Evolutionary conservation across 2,888 invertebrate species (phyloP).

Genomic region (Argyresthia goedartella): DNA sequence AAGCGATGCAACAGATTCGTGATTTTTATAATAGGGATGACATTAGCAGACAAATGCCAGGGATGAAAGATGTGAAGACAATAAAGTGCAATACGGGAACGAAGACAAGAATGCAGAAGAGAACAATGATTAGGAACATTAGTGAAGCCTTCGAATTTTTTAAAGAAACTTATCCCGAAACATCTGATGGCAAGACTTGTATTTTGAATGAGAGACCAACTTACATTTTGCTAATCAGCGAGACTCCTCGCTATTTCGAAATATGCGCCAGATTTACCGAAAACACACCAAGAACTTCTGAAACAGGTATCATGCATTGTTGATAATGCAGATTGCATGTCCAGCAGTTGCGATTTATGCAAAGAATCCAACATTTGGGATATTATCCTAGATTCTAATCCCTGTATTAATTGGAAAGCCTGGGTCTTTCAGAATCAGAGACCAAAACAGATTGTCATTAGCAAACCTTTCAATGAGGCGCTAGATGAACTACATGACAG

Average conservation of each 20-base stretch:
- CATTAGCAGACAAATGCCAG: slow-evolving; percentile 15
- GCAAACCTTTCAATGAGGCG: slow-evolving; percentile 10
- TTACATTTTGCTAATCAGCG: slow-evolving; percentile 14
- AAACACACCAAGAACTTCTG: slow-evolving; percentile 12
- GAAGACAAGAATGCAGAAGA: slow-evolving; percentile 13
- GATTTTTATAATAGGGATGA: slow-evolving; percentile 14
- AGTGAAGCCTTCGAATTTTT: slow-evolving; percentile 14
- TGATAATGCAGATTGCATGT: slow-evolving; percentile 14
- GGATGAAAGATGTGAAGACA: slow-evolving; percentile 14
- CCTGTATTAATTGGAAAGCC: slow-evolving; percentile 11
- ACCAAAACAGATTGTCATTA: slow-evolving; percentile 6
- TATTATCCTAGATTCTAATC: slow-evolving; percentile 13
- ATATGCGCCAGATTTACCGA: slow-evolving; percentile 11
- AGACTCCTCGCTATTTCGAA: slow-evolving; percentile 15
- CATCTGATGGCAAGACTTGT: slow-evolving; percentile 9
- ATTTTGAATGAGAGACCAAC: slow-evolving; percentile 12
- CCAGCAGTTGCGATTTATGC: slow-evolving; percentile 12
- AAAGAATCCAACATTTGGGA: slow-evolving; percentile 16
- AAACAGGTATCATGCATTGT: slow-evolving; percentile 13
- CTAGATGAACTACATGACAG: slow-evolving; percentile 12
- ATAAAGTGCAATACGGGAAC: slow-evolving; percentile 12
- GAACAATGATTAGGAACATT: slow-evolving; percentile 14
- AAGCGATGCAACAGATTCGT: slow-evolving; percentile 7
- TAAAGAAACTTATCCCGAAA: slow-evolving; percentile 10
- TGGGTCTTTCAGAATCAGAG: slow-evolving; percentile 6